Base-by-base conservation (phyloP, 37 sponge, comb jelly and placozoan genomes). In the Chondrosia reniformis region DNA sequence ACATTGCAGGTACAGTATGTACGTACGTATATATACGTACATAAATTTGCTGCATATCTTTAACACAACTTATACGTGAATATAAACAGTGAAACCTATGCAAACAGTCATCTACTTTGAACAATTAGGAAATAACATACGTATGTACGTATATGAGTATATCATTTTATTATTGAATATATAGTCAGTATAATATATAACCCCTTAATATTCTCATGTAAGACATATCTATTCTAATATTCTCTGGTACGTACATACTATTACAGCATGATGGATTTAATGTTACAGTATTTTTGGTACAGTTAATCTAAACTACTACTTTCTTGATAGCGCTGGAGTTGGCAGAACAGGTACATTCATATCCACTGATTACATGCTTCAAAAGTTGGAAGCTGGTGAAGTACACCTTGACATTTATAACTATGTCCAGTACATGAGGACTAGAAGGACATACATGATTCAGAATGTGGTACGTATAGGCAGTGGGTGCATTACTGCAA, bases 291-390 rank as follows among this genome's bases (percentile, higher is more conserved):
- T n/a, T n/a, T n/a, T n/a, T n/a, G n/a, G n/a, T n/a, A n/a, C n/a
- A n/a, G n/a, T n/a, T n/a, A n/a, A n/a, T n/a, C n/a, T n/a, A n/a
- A n/a, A n/a, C n/a, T n/a, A n/a, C n/a, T n/a, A n/a, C n/a, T n/a
- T n/a, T n/a, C n/a, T n/a, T n/a, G 39, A 0, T 44, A 69, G 72
- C 42, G 72, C 72, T 33, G 72, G 72, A 38, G 72, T 44, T 25
- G 72, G 72, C 36, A 41, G 72, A 15, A 69, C 72, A n/a, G 72
- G 72, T 13, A 69, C 72, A 15, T 69, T 39, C 72, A 69, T 69
- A n/a, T 41, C 72, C 72, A 69, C 42, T 40, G 72, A 69, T 44
- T 43, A 41, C 10, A 39, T 34, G 36, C 24, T 69, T 41, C n/a
- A 69, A 41, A 33, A 34, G 43, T 69, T 69, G 72, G 72, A 69